Conservation (phyloP, 2,797 vertebrate genomes). For the Cygnus olor region DNA sequence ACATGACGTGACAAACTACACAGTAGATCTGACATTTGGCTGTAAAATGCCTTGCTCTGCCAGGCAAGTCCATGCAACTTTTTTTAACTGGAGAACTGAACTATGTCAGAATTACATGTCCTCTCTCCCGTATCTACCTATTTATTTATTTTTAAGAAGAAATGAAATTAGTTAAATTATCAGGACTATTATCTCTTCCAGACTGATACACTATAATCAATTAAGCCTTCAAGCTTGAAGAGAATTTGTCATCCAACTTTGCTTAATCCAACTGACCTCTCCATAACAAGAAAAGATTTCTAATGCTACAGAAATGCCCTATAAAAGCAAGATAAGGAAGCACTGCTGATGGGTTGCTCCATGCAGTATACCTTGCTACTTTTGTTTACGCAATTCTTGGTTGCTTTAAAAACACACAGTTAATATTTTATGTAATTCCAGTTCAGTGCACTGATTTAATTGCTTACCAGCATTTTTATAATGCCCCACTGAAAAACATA, state of each 20-base stretch:
- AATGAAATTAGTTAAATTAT: background rate
- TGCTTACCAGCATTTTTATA: slow-evolving; percentile 34
- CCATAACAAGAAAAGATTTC: background rate
- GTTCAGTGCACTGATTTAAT: slow-evolving; percentile 29
- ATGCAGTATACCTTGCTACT: background rate
- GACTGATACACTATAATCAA: background rate
- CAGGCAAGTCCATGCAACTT: background rate
- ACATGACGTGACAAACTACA: background rate
- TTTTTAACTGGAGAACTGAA: background rate
- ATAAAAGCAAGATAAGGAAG: slow-evolving; percentile 42
- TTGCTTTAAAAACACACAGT: slow-evolving; percentile 35
- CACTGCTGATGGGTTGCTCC: slow-evolving; percentile 3
- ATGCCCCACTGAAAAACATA: background rate
- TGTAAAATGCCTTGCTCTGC: background rate
- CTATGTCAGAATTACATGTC: background rate
- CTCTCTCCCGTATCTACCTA: background rate
- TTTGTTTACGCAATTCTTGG: slow-evolving; percentile 46
- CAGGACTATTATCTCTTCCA: background rate
- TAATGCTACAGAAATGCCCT: background rate
- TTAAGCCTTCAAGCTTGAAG: background rate
- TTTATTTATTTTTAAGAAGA: background rate
- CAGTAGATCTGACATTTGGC: background rate
- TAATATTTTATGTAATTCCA: slow-evolving; percentile 27
- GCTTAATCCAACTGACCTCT: slow-evolving; percentile 11
- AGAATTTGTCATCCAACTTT: slow-evolving; percentile 18